Evolutionary conservation across 1,140 invertebrate genomes (phyloP), one percentile per base, ranked within the genome.

Genomic region (Plodia interpunctella): DNA sequence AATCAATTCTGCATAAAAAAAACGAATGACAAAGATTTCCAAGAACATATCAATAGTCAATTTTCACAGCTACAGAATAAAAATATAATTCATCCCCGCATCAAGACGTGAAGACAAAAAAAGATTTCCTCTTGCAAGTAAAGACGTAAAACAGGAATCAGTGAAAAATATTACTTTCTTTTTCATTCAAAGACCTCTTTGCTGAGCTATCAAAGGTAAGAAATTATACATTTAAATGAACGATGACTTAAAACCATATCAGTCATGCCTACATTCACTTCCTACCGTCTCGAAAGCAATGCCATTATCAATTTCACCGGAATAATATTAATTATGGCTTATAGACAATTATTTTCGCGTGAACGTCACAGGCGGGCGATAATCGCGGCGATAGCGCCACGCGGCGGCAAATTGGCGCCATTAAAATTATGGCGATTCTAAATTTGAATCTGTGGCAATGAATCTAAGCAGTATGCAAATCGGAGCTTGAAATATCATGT

Each of bases 371-470:
- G 54, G 57, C 57, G 60, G 55, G 58, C 63, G 63, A 59, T 65
- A 60, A 65, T 58, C 30, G 51, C 2, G 17, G 60, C 53, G 66
- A 70, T 76, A 63, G 63, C 68, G 67, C 66, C 49, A 68, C 66
- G 62, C 57, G 68, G 57, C 57, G 63, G 55, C 68, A 71, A 72
- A 76, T 76, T 72, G 70, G 65, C 55, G 59, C 62, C 76, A 78
- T 78, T 76, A 76, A 68, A 69, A 72, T 76, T 72, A 68, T 71
- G 59, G 65, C 62, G 63, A 63, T 66, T 72, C 62, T 60, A 57
- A 67, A 73, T 71, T 71, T 63, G 60, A 71, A 78, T 72, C 73
- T 68, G 66, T 63, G 62, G 49, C 68, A 74, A 68, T 64, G 57
- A 64, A 66, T 68, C 55, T 63, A 63, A 65, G 57, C 62, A 63